A percentile compares a stretch with the other conserved stretches of the same genome.
Evolutionary conservation across 2,888 invertebrate species (phyloP).

Genomic region (Drosophila ezoana): DNA sequence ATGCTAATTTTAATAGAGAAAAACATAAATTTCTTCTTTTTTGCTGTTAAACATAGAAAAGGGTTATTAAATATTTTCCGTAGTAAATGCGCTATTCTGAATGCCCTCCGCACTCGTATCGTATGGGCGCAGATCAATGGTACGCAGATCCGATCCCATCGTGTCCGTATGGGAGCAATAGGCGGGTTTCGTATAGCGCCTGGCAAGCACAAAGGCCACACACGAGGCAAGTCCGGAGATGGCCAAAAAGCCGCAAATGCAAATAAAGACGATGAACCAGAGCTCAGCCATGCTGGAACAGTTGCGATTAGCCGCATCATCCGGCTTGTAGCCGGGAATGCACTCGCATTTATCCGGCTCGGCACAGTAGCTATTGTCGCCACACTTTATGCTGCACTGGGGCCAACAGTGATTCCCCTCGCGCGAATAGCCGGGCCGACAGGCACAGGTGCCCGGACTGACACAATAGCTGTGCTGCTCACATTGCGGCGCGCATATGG

Average conservation of each 20-base stretch:
- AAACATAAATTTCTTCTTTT: not conserved
- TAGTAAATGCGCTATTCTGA: too few relatives aligned
- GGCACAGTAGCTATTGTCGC: constrained; percentile 41
- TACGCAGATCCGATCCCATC: not conserved
- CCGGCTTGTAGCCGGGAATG: not conserved
- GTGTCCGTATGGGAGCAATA: not conserved
- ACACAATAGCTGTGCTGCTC: constrained; percentile 27
- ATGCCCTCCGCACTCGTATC: constrained; percentile 23
- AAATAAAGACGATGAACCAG: not conserved
- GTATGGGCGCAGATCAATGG: not conserved
- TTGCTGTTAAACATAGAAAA: not conserved
- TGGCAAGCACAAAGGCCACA: not conserved
- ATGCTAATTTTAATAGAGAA: not conserved
- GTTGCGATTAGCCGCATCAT: constrained; percentile 2
- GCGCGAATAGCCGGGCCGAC: constrained; percentile 20
- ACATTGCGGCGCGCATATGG: constrained; percentile 34
- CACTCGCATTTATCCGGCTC: constrained; percentile 34
- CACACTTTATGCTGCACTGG: constrained; percentile 33
- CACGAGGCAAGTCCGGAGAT: not conserved
- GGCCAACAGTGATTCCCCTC: constrained; percentile 32
- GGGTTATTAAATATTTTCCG: not conserved
- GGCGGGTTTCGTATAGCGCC: not conserved
- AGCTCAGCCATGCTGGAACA: constrained; percentile 11
- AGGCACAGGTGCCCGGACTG: constrained; percentile 23
- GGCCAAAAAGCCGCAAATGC: not conserved